A percentile compares a stretch with the other conserved stretches of the same genome.
Evolutionary conservation across 2,888 invertebrate species (phyloP).

Genomic region (Netelia inedita): DNA sequence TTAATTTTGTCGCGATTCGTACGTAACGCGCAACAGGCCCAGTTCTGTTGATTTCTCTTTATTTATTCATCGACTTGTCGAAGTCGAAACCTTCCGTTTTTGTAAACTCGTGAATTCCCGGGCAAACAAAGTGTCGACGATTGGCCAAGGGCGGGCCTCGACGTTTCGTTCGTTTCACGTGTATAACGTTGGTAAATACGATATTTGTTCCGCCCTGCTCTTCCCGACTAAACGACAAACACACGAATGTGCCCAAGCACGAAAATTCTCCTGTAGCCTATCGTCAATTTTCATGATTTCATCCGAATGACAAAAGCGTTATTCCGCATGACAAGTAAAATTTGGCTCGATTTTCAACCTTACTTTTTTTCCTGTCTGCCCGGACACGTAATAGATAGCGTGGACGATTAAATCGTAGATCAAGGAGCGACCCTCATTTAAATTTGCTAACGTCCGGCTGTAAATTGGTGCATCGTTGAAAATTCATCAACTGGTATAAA

Average conservation of each 20-base stretch:
- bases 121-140: slow-evolving; percentile 15
- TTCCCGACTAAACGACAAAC: background rate
- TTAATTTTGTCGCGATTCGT: too few species aligned
- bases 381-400: background rate
- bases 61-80: slow-evolving; percentile 20
- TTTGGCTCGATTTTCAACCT: background rate
- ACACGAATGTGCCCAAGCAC: background rate
- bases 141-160: background rate
- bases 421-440: slow-evolving; percentile 17
- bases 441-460: slow-evolving; percentile 21
- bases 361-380: background rate
- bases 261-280: background rate
- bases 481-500: slow-evolving; percentile 44
- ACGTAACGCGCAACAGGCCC: too few species aligned
- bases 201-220: background rate
- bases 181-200: background rate
- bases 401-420: slow-evolving; percentile 28
- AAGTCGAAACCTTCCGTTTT: background rate
- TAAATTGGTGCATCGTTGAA: slow-evolving; percentile 24
- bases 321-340: background rate
- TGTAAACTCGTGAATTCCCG: background rate
- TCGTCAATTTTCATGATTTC: background rate
- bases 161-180: slow-evolving; percentile 12
- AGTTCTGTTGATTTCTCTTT: background rate
- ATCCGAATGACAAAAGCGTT: background rate